These are phyloP conservation scores for Charina bottae DNA, from an alignment of 2,113 vertebrate genomes.

Conservation along the genomic window DNA sequence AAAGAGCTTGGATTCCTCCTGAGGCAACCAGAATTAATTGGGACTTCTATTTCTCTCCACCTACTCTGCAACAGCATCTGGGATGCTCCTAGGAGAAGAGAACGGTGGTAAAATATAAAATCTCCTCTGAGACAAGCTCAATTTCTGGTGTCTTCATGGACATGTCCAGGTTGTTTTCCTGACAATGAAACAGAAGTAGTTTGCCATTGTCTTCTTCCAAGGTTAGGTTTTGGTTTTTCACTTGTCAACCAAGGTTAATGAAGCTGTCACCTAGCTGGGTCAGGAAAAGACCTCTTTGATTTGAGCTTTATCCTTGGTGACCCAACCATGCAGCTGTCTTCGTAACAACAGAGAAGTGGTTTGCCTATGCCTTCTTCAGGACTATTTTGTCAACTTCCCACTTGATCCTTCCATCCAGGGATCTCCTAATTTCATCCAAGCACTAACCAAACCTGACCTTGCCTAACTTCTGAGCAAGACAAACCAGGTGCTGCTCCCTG, in stretches of 20 bases:
- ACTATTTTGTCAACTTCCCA: neutral
- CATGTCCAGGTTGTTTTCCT: neutral
- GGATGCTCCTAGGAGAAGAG: neutral
- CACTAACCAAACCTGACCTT: neutral
- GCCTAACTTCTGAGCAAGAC: neutral
- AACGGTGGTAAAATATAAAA: neutral
- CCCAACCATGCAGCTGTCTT: neutral
- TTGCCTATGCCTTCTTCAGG: neutral
- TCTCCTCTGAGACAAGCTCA: neutral
- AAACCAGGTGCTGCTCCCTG: neutral
- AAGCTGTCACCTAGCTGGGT: neutral
- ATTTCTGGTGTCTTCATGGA: neutral
- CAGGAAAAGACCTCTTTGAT: neutral
- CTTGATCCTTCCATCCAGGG: neutral
- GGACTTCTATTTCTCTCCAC: neutral
- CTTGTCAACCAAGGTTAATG: neutral
- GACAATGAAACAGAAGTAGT: neutral
- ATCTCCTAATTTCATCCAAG: neutral
- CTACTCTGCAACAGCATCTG: neutral
- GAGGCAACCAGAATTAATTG: neutral
- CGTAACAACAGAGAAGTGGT: neutral
- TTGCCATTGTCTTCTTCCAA: neutral
- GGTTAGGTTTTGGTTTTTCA: neutral
- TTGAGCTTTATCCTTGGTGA: neutral
- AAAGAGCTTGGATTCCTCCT: neutral